These are phyloP conservation scores for Candidula unifasciata DNA, from an alignment of 2,888 invertebrate genomes.

Conservation along the genomic window DNA sequence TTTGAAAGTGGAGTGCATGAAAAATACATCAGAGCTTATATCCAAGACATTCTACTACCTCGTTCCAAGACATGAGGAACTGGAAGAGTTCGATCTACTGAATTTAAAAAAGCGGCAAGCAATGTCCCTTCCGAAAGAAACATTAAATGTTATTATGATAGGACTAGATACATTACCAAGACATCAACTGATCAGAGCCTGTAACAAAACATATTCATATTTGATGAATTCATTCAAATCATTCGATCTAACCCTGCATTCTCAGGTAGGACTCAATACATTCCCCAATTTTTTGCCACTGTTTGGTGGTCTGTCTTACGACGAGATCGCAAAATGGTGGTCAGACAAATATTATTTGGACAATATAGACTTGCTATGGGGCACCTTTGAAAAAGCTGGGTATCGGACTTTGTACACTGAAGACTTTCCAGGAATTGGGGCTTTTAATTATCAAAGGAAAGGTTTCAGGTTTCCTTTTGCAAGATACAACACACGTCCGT, in stretches of 20 bases:
- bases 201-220: slow-evolving; percentile 83
- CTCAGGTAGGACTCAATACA: slow-evolving; percentile 95
- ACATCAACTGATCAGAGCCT: slow-evolving; percentile 89
- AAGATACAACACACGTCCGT: slow-evolving; percentile 89
- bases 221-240: slow-evolving; percentile 83
- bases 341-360: slow-evolving; percentile 59
- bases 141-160: slow-evolving; percentile 86
- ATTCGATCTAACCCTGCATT: slow-evolving; percentile 90
- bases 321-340: slow-evolving; percentile 58
- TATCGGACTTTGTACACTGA: slow-evolving; percentile 90
- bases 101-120: slow-evolving; percentile 50
- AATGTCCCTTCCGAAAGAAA: slow-evolving; percentile 57
- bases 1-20: slow-evolving; percentile 68
- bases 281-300: slow-evolving; percentile 92
- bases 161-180: slow-evolving; percentile 92
- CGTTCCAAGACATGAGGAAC: slow-evolving; percentile 60
- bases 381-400: slow-evolving; percentile 85
- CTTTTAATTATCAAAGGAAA: slow-evolving; percentile 87
- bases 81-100: slow-evolving; percentile 53
- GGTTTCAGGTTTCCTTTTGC: slow-evolving; percentile 88
- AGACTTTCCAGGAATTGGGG: slow-evolving; percentile 87
- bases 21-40: slow-evolving; percentile 58
- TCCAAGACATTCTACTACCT: slow-evolving; percentile 72
- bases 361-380: slow-evolving; percentile 88
- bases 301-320: slow-evolving; percentile 78